These are phyloP conservation scores for Cataglyphis livida DNA, from an alignment of 2,888 invertebrate species.

Conservation along the genomic window DNA sequence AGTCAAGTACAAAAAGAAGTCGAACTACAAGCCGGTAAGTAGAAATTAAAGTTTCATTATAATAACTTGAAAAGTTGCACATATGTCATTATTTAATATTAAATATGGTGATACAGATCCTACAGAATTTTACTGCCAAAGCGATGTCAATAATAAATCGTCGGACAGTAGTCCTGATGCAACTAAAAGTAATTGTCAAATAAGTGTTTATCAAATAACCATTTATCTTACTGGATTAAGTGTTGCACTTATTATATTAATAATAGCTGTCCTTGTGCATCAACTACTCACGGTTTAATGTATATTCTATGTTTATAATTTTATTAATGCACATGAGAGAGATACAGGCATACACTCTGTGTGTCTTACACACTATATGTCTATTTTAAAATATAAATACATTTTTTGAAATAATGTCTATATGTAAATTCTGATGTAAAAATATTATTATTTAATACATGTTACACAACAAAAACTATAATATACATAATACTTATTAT, in stretches of 20 bases:
- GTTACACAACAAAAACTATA: constrained; percentile 30
- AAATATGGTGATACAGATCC: constrained; percentile 80
- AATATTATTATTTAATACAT: constrained; percentile 52
- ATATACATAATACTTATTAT: not conserved
- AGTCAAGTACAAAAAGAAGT: constrained; percentile 90
- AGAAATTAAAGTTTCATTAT: constrained; percentile 40
- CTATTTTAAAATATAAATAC: constrained; percentile 25
- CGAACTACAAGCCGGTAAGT: constrained; percentile 92
- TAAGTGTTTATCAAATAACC: constrained; percentile 86
- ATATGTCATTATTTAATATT: constrained; percentile 6
- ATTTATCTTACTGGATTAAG: constrained; percentile 88
- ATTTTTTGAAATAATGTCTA: constrained; percentile 21
- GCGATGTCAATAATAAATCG: constrained; percentile 85
- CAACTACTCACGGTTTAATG: constrained; percentile 75
- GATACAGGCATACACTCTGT: constrained; percentile 10
- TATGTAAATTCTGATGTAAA: constrained; percentile 62
- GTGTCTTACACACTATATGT: not conserved
- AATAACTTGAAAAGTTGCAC: not conserved
- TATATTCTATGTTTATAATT: not conserved
- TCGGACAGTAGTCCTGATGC: constrained; percentile 87
- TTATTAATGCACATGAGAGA: not conserved
- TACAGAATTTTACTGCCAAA: constrained; percentile 84
- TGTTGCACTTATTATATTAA: constrained; percentile 88
- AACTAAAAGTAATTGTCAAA: constrained; percentile 86
- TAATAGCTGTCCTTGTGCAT: constrained; percentile 89